Base-by-base conservation (phyloP, 2,797 vertebrate genomes). In the Cyprinodon diabolis region DNA sequence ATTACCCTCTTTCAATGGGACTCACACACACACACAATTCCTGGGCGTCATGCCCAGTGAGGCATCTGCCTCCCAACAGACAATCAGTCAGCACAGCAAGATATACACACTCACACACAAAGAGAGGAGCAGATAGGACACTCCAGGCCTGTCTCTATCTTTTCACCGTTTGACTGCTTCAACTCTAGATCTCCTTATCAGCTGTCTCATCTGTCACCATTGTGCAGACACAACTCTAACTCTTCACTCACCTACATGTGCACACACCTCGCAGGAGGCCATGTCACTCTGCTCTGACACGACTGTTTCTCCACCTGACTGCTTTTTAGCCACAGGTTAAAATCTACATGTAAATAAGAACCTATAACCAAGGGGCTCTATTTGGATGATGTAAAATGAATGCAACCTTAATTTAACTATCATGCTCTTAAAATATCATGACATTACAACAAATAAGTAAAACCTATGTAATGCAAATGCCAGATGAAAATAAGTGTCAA, bases 1-100 rank as follows among this genome's bases (percentile, higher is more conserved):
- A 71, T 92, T 93, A 92, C 82, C 89, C 92, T 92, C 84, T 93
- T 75, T 77, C 87, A 87, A 82, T 43, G 91, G 82, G 23, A 88
- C 77, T 84, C 86, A 89, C 76, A 80, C 75, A 78, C 69, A 83
- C 69, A 73, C 79, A 84, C 86, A 88, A 81, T 76, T 95, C 95
- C 95, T 95, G 94, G 95, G 92, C 92, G 92, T 90, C 84, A 77
- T 25, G 91, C 93, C 95, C 88, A 57, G 92, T 87, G 88, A 93
- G 91, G 93, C 95, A 96, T 95, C 93, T 95, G 95, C 83, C 86
- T 80, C 81, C 19, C 30, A 90, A 91, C 82, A 90, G 85, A 91
- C 86, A 90, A 85, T 72, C 75, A 88, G 89, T 77, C 87, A 70
- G 76, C 69, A 74, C 56, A 70, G 74, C 68, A 82, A 57, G 66